phyloP scores from a whole-genome alignment of 2,113 vertebrate genomes.

The Rhinopomastus cyanomelas region DNA sequence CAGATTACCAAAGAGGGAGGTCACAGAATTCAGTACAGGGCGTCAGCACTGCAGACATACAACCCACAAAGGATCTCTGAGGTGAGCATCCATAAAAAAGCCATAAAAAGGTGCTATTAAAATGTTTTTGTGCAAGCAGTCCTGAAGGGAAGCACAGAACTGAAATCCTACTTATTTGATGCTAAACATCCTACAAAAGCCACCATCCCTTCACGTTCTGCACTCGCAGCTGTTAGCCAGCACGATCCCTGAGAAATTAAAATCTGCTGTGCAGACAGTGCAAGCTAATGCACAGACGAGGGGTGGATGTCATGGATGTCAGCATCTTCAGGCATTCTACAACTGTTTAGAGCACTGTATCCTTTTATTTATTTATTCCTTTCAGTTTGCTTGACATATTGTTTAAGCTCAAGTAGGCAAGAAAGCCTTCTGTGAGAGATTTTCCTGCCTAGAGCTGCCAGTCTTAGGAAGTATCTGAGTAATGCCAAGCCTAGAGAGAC shows the following conservation, averaged over 20 bases:
- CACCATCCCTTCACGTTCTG: background rate
- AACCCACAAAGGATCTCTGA: background rate
- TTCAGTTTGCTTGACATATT: background rate
- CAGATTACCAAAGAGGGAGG: background rate
- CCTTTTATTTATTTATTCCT: background rate
- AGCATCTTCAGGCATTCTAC: background rate
- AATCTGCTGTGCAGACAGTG: background rate
- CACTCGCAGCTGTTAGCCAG: background rate
- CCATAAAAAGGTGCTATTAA: background rate
- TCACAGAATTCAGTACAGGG: background rate
- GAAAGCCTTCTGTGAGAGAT: background rate
- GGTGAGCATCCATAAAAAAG: background rate
- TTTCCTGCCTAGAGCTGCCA: background rate
- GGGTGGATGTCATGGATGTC: background rate
- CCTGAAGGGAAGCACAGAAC: background rate
- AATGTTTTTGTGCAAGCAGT: background rate
- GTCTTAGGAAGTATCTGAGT: background rate
- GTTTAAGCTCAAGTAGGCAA: background rate
- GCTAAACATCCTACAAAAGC: background rate
- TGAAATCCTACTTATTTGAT: background rate
- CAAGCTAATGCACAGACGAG: background rate
- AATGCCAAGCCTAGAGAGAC: background rate
- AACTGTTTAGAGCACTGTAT: background rate
- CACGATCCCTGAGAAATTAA: accelerated
- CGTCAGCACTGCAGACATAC: background rate